A percentile compares a stretch with the other conserved stretches of the same genome.
phyloP scores from a whole-genome alignment of 1,140 invertebrate genomes.

The Rhagoletis pomonella region DNA sequence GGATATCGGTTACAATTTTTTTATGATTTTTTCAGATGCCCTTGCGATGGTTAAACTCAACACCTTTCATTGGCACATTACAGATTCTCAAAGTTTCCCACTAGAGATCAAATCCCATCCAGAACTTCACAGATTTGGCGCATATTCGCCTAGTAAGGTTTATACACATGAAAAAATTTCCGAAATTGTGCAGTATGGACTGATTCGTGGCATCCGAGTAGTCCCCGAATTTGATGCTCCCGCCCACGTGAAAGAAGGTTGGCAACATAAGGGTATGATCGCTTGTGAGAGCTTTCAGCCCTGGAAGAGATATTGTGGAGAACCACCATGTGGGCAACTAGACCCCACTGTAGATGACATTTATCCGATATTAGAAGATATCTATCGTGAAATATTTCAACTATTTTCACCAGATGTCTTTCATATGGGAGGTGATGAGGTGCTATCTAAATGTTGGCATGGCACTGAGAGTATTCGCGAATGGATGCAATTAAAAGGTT shows the following conservation, averaged over 20 bases:
- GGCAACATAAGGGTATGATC: constrained; percentile 83
- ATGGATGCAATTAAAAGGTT: constrained; percentile 80
- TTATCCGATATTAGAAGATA: constrained; percentile 83
- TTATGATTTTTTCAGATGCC: constrained; percentile 76
- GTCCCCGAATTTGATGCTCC: constrained; percentile 91
- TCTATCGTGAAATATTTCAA: constrained; percentile 81
- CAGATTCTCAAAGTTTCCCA: constrained; percentile 90
- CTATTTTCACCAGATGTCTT: constrained; percentile 83
- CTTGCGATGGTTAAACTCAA: constrained; percentile 90
- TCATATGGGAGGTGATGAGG: constrained; percentile 93
- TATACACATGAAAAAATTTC: constrained; percentile 76
- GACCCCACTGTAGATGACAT: constrained; percentile 85
- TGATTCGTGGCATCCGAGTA: constrained; percentile 83
- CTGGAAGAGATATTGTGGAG: constrained; percentile 86
- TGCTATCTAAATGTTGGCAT: constrained; percentile 86
- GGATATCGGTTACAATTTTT: too few species aligned
- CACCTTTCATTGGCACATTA: constrained; percentile 93
- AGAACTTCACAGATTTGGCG: constrained; percentile 82
- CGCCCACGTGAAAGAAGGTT: constrained; percentile 91
- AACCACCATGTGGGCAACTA: constrained; percentile 90
- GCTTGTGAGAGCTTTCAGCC: constrained; percentile 84
- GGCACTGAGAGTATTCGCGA: constrained; percentile 79
- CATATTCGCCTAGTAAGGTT: constrained; percentile 81
- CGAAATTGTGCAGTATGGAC: constrained; percentile 82
- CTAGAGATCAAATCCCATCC: constrained; percentile 82